These are phyloP conservation scores for Chelon auratus DNA, from an alignment of 2,797 vertebrate genomes.

Conservation along the genomic window DNA sequence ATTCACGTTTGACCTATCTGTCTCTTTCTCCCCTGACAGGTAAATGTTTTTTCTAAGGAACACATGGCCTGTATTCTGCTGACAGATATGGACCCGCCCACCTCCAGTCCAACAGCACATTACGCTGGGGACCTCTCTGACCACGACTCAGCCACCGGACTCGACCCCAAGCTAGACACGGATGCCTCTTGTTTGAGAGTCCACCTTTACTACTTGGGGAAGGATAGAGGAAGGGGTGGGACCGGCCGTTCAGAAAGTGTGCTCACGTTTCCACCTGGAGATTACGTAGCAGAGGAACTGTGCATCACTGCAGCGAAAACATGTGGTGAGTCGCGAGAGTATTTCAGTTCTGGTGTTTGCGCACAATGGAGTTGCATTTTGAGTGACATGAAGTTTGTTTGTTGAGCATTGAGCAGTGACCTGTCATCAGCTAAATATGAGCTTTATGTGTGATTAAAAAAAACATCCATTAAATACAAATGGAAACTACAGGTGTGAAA, in stretches of 20 bases:
- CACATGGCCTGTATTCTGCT: conserved; percentile 89
- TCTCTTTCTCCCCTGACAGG: conserved; percentile 63
- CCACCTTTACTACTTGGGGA: conserved; percentile 86
- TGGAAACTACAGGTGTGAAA: not conserved
- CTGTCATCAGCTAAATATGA: not conserved
- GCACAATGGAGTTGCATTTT: not conserved
- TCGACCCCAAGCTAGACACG: conserved; percentile 47
- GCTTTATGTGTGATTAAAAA: not conserved
- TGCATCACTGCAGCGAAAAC: conserved; percentile 91
- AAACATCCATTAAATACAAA: not conserved
- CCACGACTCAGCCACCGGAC: conserved; percentile 44
- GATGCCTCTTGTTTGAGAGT: conserved; percentile 83
- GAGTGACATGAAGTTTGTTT: not conserved
- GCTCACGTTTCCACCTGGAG: conserved; percentile 86
- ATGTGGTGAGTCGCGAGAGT: conserved; percentile 86
- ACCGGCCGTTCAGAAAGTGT: conserved; percentile 34
- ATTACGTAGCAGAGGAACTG: conserved; percentile 92
- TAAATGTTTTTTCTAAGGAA: conserved; percentile 62
- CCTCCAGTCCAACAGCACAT: conserved; percentile 66
- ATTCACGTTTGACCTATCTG: not conserved
- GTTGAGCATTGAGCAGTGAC: not conserved
- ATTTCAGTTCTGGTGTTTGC: conserved; percentile 25
- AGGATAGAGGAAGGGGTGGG: conserved; percentile 76
- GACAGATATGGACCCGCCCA: conserved; percentile 86
- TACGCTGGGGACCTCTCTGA: conserved; percentile 75